Conservation (phyloP, 2,113 vertebrate species). For the Stercorarius parasiticus region DNA sequence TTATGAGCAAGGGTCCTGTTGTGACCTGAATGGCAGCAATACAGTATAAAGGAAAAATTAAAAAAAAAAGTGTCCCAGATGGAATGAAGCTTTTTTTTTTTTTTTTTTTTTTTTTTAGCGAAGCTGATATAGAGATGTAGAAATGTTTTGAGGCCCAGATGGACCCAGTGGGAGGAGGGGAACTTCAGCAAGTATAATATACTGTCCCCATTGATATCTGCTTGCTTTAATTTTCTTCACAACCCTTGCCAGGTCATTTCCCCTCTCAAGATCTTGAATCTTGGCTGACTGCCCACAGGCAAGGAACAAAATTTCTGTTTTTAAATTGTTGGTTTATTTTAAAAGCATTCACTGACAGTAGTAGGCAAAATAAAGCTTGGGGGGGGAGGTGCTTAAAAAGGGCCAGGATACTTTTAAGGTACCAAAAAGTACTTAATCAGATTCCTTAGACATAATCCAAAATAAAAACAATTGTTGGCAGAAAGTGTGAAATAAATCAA, state of each 20-base stretch:
- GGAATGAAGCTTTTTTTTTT: background rate
- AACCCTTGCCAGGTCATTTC: slow-evolving; percentile 40
- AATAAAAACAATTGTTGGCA: background rate
- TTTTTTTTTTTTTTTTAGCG: background rate
- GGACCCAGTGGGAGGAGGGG: background rate
- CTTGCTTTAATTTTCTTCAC: slow-evolving; percentile 30
- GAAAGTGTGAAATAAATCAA: background rate
- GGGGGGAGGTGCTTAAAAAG: background rate
- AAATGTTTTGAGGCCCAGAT: background rate
- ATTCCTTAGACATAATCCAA: background rate
- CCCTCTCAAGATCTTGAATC: slow-evolving; percentile 17
- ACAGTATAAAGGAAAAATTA: background rate
- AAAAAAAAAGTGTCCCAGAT: background rate
- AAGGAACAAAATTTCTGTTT: slow-evolving; percentile 41
- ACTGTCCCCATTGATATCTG: background rate
- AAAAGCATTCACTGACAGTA: background rate
- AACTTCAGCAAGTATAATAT: background rate
- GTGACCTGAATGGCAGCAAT: background rate
- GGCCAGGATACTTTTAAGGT: background rate
- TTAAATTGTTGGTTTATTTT: slow-evolving; percentile 22
- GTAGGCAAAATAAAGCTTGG: background rate
- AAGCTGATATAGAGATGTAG: background rate
- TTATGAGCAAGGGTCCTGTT: background rate
- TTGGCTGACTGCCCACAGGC: slow-evolving; percentile 8
- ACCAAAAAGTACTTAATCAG: background rate